Evolutionary conservation across 2,797 vertebrate genomes (phyloP).

Genomic region (Danio aesculapii): DNA sequence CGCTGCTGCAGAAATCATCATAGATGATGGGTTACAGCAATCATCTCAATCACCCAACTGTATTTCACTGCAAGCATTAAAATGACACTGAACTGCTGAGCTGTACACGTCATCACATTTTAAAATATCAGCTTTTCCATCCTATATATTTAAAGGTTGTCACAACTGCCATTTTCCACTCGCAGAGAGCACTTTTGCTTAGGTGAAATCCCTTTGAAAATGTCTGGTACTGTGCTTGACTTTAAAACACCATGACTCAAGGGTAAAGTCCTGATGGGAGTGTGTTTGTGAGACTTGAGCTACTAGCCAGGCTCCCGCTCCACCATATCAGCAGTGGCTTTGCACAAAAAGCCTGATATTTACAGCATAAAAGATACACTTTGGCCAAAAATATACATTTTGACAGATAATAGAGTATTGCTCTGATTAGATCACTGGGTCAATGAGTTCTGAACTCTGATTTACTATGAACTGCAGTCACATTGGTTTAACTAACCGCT

Average conservation of each 20-base stretch:
- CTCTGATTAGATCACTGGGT: too few species aligned
- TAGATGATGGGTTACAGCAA: constrained; percentile 15
- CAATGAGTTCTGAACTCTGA: not conserved
- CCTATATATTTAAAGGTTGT: constrained; percentile 5
- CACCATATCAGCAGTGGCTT: constrained; percentile 16
- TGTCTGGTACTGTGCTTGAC: constrained; percentile 5
- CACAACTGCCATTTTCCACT: constrained; percentile 27
- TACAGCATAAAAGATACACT: not conserved
- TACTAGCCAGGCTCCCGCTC: constrained; percentile 62
- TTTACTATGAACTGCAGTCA: not conserved
- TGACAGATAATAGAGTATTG: not conserved
- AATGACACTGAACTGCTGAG: constrained; percentile 2
- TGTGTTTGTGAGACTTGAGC: constrained; percentile 55
- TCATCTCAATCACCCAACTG: constrained; percentile 10
- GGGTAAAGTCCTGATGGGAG: constrained; percentile 42
- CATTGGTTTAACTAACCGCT: not conserved
- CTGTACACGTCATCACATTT: constrained; percentile 16
- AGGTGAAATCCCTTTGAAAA: not conserved
- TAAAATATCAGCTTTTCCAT: constrained; percentile 6
- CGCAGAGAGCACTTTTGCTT: not conserved
- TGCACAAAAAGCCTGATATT: not conserved
- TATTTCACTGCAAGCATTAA: constrained; percentile 23
- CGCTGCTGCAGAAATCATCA: constrained; percentile 19
- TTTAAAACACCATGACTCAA: constrained; percentile 55
- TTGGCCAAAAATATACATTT: not conserved